phyloP scores from a whole-genome alignment of 2,113 vertebrate genomes.

The Columba livia region DNA sequence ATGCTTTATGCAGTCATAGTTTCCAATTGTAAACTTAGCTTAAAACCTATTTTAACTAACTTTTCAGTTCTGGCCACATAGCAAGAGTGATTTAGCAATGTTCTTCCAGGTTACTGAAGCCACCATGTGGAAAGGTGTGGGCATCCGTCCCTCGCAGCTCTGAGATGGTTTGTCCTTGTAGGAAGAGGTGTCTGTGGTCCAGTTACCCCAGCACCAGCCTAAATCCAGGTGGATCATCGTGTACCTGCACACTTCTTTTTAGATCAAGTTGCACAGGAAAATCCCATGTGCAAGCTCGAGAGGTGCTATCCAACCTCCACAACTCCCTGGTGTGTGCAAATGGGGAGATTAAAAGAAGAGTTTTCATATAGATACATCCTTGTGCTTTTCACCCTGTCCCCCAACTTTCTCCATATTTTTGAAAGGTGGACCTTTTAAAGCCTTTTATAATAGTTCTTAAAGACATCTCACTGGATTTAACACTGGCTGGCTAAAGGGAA shows the following conservation, averaged over 20 bases:
- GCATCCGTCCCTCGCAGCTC: neutral
- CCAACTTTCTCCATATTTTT: neutral
- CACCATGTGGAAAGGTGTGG: neutral
- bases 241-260: slow-evolving; percentile 7
- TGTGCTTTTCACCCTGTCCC: neutral
- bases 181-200: neutral
- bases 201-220: neutral
- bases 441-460: neutral
- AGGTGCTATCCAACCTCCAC: neutral
- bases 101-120: neutral
- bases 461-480: neutral
- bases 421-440: neutral
- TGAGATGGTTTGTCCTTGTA: neutral
- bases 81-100: neutral
- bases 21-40: neutral
- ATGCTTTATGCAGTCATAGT: neutral
- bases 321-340: neutral
- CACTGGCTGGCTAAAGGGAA: neutral
- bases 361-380: neutral
- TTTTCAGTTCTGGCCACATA: neutral
- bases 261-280: neutral
- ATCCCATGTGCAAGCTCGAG: neutral
- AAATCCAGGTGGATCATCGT: neutral
- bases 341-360: neutral
- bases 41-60: neutral